A percentile compares a stretch with the other conserved stretches of the same genome.
Evolutionary conservation across 2,797 vertebrate genomes (phyloP).

Genomic region (Macrochelys suwanniensis): DNA sequence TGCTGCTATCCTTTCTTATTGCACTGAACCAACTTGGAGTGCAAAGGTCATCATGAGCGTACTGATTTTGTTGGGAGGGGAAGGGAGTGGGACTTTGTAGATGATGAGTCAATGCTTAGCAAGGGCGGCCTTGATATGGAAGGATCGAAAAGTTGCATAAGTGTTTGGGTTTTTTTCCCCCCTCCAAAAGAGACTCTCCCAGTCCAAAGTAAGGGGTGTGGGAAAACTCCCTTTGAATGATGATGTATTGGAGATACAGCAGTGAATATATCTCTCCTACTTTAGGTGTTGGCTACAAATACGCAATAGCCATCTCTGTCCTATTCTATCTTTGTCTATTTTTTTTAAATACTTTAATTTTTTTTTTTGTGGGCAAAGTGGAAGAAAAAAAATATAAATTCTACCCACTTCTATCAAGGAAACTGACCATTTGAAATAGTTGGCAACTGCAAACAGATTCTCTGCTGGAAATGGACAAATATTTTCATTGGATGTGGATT

Average conservation of each 20-base stretch:
- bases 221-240: constrained; percentile 49
- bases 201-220: background rate
- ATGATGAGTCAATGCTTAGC: background rate
- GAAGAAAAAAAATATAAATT: constrained; percentile 1
- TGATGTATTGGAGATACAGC: background rate
- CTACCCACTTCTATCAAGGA: background rate
- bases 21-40: background rate
- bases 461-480: background rate
- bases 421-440: background rate
- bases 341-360: constrained; percentile 17
- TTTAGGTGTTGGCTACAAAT: constrained; percentile 52
- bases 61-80: background rate
- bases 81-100: background rate
- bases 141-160: background rate
- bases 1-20: background rate
- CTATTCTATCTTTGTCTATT: background rate
- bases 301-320: background rate
- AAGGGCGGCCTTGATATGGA: background rate
- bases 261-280: background rate
- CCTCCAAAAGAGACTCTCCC: accelerated
- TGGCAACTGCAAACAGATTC: background rate
- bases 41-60: background rate
- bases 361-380: background rate
- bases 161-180: background rate
- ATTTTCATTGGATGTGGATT: background rate